Evolutionary conservation across 2,113 vertebrate genomes (phyloP).

Genomic region (Rhabdomys dilectus): DNA sequence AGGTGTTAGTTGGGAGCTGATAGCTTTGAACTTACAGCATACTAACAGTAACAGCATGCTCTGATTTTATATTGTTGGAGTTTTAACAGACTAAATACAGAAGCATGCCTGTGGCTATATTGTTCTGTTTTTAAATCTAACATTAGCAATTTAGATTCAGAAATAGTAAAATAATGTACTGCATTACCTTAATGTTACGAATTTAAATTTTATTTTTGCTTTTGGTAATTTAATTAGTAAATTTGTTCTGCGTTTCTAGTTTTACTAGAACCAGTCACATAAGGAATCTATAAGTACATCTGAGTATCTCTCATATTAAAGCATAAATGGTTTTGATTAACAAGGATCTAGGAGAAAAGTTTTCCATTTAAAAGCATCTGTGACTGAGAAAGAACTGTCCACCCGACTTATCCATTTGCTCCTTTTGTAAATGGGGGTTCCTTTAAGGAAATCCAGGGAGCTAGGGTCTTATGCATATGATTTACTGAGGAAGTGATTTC

Average conservation of each 20-base stretch:
- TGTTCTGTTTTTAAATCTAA: constrained; percentile 24
- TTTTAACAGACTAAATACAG: constrained; percentile 22
- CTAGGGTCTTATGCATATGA: constrained; percentile 20
- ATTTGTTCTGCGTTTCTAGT: constrained; percentile 40
- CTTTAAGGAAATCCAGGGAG: background rate
- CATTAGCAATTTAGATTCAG: background rate
- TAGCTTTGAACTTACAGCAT: background rate
- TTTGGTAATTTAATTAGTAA: constrained; percentile 41
- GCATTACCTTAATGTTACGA: background rate
- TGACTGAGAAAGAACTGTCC: background rate
- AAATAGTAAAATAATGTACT: background rate
- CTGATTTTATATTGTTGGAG: constrained; percentile 13
- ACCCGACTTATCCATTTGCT: background rate
- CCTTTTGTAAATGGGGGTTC: background rate
- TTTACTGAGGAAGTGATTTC: constrained; percentile 44
- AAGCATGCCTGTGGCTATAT: background rate
- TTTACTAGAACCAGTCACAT: constrained; percentile 25
- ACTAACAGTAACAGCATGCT: background rate
- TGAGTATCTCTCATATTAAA: constrained; percentile 47
- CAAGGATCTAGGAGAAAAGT: constrained; percentile 36
- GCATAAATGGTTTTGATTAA: constrained; percentile 32
- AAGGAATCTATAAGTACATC: background rate
- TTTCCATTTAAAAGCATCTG: constrained; percentile 51
- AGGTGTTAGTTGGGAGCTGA: background rate
- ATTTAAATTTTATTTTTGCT: constrained; percentile 39